phyloP scores from a whole-genome alignment of 2,888 invertebrate species.

The Nysson spinosus region DNA sequence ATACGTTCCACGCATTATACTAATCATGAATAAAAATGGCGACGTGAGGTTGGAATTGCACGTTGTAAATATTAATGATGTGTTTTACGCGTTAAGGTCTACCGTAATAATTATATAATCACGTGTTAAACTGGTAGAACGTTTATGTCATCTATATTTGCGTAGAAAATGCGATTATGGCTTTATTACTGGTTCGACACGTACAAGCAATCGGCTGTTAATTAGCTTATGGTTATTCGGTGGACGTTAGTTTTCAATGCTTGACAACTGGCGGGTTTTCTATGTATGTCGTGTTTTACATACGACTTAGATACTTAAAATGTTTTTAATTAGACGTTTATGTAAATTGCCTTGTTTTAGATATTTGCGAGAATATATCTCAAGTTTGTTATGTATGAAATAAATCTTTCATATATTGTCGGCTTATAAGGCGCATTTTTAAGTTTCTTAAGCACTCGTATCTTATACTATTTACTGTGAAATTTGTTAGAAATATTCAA shows the following conservation, averaged over 20 bases:
- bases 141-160: constrained; percentile 2
- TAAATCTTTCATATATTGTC: constrained; percentile 16
- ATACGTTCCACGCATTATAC: too few species aligned
- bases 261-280: constrained; percentile 14
- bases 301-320: background rate
- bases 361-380: background rate
- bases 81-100: background rate
- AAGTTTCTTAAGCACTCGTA: too few species aligned
- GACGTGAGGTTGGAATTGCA: too few species aligned
- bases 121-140: background rate
- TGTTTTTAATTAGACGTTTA: constrained; percentile 8
- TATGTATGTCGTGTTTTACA: background rate
- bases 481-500: too few species aligned
- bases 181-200: background rate
- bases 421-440: too few species aligned
- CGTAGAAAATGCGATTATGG: constrained; percentile 13
- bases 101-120: constrained; percentile 14
- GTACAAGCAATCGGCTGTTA: constrained; percentile 17
- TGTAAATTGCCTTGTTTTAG: constrained; percentile 7
- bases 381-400: background rate
- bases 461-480: too few species aligned
- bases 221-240: constrained; percentile 32
- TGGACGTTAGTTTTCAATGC: constrained; percentile 13
- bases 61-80: too few species aligned
- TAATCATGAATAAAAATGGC: too few species aligned